phyloP scores from a whole-genome alignment of 2,797 vertebrate species.

The Myiotriccus ornatus region DNA sequence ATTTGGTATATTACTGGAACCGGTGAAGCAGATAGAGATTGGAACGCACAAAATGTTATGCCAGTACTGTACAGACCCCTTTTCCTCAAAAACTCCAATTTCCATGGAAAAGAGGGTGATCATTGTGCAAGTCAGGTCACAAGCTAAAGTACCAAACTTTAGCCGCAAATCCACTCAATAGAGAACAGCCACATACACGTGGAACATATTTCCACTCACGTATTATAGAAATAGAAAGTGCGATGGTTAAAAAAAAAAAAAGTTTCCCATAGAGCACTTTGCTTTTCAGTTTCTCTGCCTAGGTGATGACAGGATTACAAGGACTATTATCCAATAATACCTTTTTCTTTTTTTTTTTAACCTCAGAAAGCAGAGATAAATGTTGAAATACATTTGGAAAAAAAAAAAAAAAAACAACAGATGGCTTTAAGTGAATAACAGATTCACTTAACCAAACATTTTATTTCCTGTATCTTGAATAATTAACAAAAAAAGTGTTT shows the following conservation, averaged over 20 bases:
- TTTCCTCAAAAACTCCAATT: not conserved
- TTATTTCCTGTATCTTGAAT: slow-evolving; percentile 64
- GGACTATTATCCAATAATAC: not conserved
- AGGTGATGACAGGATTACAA: not conserved
- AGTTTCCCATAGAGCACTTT: not conserved
- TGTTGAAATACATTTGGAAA: not conserved
- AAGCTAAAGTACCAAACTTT: not conserved
- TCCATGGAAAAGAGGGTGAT: not conserved
- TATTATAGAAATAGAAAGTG: not conserved
- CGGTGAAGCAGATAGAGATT: not conserved
- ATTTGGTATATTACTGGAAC: not conserved
- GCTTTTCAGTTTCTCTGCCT: not conserved
- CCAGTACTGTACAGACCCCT: not conserved
- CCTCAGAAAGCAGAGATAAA: not conserved
- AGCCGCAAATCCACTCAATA: not conserved
- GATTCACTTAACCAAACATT: slow-evolving; percentile 56
- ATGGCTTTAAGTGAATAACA: slow-evolving; percentile 35
- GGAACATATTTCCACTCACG: not conserved
- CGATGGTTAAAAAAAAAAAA: not conserved
- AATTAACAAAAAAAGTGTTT: slow-evolving; percentile 68
- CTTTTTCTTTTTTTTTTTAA: not conserved
- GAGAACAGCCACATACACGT: not conserved
- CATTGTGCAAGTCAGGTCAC: not conserved
- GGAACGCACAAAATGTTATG: not conserved
- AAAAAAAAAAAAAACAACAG: not conserved